A percentile compares a stretch with the other conserved stretches of the same genome.
Conservation (phyloP, 2,113 vertebrate species). For the Dolichotis patagonum region DNA sequence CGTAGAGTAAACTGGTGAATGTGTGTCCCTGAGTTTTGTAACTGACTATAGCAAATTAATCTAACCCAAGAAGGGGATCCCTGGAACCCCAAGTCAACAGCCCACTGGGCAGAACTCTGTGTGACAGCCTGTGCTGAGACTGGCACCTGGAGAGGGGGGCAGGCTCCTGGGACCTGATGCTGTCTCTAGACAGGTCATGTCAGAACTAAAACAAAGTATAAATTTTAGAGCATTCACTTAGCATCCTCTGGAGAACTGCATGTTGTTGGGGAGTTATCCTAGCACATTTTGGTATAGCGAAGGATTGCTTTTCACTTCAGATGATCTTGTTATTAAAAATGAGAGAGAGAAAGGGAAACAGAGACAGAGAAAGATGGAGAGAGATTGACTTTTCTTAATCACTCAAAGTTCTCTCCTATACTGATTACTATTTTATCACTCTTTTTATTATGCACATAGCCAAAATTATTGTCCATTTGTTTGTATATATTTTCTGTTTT, state of each 20-base stretch:
- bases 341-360: not conserved
- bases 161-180: not conserved
- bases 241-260: not conserved
- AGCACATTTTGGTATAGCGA: not conserved
- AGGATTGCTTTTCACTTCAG: not conserved
- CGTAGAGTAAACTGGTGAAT: not conserved
- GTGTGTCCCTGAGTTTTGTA: not conserved
- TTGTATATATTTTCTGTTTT: not conserved
- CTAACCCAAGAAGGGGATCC: not conserved
- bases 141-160: not conserved
- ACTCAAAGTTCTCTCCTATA: not conserved
- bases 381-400: not conserved
- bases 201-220: not conserved
- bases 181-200: not conserved
- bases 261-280: not conserved
- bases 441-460: not conserved
- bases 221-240: not conserved
- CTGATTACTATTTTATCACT: not conserved
- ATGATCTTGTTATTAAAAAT: not conserved
- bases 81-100: not conserved
- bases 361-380: too few relatives aligned
- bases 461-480: not conserved
- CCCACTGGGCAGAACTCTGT: not conserved
- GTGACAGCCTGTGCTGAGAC: not conserved
- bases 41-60: not conserved